These are phyloP conservation scores for Lochmaea crataegi DNA, from an alignment of 2,888 invertebrate genomes.

Conservation along the genomic window DNA sequence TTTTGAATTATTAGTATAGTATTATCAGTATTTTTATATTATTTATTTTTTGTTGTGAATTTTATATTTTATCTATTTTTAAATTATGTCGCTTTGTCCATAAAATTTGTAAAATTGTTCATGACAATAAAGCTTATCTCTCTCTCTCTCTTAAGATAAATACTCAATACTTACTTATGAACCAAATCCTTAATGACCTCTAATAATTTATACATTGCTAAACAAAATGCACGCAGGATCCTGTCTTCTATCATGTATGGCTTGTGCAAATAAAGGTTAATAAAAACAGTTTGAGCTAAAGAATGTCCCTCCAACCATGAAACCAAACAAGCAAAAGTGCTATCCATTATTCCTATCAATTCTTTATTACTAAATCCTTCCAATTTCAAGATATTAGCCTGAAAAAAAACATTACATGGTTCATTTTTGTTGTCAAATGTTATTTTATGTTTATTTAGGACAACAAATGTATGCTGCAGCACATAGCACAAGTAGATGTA, in stretches of 20 bases:
- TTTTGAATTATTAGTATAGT: too few relatives aligned
- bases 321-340: conserved; percentile 91
- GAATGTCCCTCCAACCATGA: conserved; percentile 98
- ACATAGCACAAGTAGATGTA: too few relatives aligned
- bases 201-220: conserved; percentile 88
- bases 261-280: conserved; percentile 93
- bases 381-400: conserved; percentile 83
- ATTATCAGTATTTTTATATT: too few relatives aligned
- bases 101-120: too few relatives aligned
- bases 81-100: too few relatives aligned
- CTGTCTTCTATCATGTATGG: conserved; percentile 87
- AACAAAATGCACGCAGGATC: conserved; percentile 85
- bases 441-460: too few relatives aligned
- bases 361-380: conserved; percentile 81
- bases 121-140: too few relatives aligned
- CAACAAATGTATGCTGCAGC: too few relatives aligned
- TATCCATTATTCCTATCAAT: conserved; percentile 93
- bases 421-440: too few relatives aligned
- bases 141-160: neutral
- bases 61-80: too few relatives aligned
- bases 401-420: conserved; percentile 52
- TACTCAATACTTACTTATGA: conserved; percentile 73
- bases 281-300: conserved; percentile 96
- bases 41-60: too few relatives aligned
- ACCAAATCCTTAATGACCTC: conserved; percentile 91